Base-by-base conservation (phyloP, 2,113 vertebrate species). In the Pachypanchax playfairii region DNA sequence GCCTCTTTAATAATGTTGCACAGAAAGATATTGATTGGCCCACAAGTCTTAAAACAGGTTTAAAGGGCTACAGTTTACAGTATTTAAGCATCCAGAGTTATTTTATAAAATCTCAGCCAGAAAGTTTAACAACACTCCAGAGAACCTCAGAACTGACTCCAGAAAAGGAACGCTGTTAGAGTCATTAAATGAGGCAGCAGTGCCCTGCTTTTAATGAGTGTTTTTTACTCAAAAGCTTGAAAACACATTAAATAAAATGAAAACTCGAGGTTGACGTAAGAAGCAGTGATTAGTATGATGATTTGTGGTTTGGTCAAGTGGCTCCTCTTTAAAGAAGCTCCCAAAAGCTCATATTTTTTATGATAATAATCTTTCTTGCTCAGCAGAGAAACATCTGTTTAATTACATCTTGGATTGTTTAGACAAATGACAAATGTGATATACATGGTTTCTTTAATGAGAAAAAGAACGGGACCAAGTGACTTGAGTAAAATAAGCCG, bases 161-260 rank as follows among this genome's bases (percentile, higher is more conserved):
- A 42, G 60, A n/a, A 44, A 50, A 21, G 36, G 31, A 56, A 60
- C 17, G 26, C 54, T 25, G 20, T 44, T 14, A 24, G 4, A 63
- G 9, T 2, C 43, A 56, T 74, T 65, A 61, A 56, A 26, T 52
- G 28, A 63, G 31, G 57, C 22, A 20, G 5, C 33, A 39, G 6
- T 20, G 14, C 10, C 18, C n/a, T 5, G 18, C 24, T 50, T 54
- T 46, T 21, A 43, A 71, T 58, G 46, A 64, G 25, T 6, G 10
- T 15, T 56, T 53, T 21, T 58, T 6, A 28, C 8, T 38, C 7
- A 33, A 43, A 50, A 38, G 14, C 17, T 43, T 12, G 3, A 42
- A 55, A 66, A 47, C 15, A 22, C 26, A 58, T 70, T 62, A n/a
- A 38, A 53, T 14, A 11, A 18, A 13, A 18, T 51, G 25, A 36